Evolutionary conservation across 2,113 vertebrate genomes (phyloP).

Genomic region (Pelecanoides urinatrix): DNA sequence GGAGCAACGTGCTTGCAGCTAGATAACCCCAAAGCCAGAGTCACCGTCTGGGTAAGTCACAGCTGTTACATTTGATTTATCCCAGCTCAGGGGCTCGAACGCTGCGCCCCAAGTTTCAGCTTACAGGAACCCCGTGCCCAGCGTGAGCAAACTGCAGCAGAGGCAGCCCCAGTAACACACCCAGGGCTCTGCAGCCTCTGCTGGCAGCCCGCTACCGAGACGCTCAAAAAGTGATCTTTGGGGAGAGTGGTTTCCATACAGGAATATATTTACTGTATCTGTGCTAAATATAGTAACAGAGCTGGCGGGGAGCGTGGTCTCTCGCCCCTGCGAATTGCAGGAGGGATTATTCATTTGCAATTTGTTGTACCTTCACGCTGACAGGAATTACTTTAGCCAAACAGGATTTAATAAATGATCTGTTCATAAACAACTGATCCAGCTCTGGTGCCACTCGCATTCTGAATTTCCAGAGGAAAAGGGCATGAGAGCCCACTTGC

Average conservation of each 20-base stretch:
- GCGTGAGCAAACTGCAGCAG: not conserved
- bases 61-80: constrained; percentile 49
- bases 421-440: constrained; percentile 22
- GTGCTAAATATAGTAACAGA: constrained; percentile 61
- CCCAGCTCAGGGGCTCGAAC: not conserved
- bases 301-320: not conserved
- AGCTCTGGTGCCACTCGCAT: not conserved
- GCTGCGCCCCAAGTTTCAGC: not conserved
- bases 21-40: constrained; percentile 24
- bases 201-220: not conserved
- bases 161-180: not conserved
- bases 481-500: not conserved
- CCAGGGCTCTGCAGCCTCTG: not conserved
- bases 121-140: not conserved
- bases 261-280: constrained; percentile 28
- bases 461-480: not conserved
- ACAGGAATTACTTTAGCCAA: constrained; percentile 57
- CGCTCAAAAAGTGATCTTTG: not conserved
- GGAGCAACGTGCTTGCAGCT: constrained; percentile 27
- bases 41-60: not conserved
- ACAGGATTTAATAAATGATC: constrained; percentile 59
- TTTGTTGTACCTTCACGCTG: constrained; percentile 36
- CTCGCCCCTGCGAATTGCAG: not conserved
- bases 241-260: constrained; percentile 12
- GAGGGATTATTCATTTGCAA: constrained; percentile 53